Percentiles rank a stretch among this genome's conserved stretches.
Evolutionary conservation across 2,113 vertebrate species (phyloP).

Genomic region (Murina feae): DNA sequence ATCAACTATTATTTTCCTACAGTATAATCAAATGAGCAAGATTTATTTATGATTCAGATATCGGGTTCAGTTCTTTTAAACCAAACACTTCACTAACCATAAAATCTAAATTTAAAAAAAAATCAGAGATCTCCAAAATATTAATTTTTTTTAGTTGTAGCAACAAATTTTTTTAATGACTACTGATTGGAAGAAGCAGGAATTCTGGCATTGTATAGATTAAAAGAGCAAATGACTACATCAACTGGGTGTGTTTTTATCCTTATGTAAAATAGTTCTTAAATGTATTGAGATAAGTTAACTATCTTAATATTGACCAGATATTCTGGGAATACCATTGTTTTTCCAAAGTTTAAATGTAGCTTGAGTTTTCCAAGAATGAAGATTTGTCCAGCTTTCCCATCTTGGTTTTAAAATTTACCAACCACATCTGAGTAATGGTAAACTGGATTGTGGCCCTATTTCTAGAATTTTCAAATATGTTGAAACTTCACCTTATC

Average conservation of each 20-base stretch:
- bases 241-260: neutral
- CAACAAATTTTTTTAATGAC: neutral
- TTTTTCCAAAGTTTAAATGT: neutral
- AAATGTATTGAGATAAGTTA: neutral
- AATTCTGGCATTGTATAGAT: neutral
- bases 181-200: neutral
- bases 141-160: neutral
- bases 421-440: neutral
- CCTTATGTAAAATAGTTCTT: neutral
- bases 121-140: neutral
- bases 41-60: neutral
- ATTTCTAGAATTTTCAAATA: slow-evolving; percentile 9
- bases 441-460: neutral
- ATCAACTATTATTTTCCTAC: neutral
- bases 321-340: neutral
- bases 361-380: neutral
- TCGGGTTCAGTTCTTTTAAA: neutral
- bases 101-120: neutral
- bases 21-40: neutral
- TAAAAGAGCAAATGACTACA: neutral
- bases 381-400: neutral
- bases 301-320: neutral
- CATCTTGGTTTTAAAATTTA: neutral
- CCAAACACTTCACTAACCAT: neutral
- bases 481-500: neutral